Evolutionary conservation across 1,140 invertebrate genomes (phyloP), one percentile per base, ranked within the genome.

Genomic region (Trichomalopsis sarcophagae): DNA sequence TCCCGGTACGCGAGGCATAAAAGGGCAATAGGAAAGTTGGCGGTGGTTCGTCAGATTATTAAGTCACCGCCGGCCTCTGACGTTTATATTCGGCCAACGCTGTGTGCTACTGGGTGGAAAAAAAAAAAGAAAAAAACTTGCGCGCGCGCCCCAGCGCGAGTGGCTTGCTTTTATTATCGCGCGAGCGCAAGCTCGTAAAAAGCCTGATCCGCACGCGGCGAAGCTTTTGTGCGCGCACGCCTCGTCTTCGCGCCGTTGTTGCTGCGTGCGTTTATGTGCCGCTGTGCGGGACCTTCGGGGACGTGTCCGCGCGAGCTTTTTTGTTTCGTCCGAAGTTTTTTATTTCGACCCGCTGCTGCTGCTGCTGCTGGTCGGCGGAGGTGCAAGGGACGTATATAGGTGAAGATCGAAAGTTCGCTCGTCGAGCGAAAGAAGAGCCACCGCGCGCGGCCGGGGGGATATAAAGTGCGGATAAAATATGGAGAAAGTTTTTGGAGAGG

Each of bases 401-500:
- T 44, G 13, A 62, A 82, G 80, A 82, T 82, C 40, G 76, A 82
- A 86, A 82, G 84, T 86, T 82, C 50, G 17, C 9, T 62, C 21
- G 55, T 7, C 17, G 80, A 4, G 80, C 17, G 62, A 83, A 77
- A 86, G 81, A 80, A 47, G 85, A 86, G 81, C 40, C 40, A 10
- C 40, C 6, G 40, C 40, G 40, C 50, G n/a, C 13, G 6, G 83
- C 47, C 5, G 44, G 27, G 13, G 13, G 83, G 69, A 83, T 86
- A 80, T 86, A 82, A 82, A 86, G 81, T 80, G 81, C 69, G 85
- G 81, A 83, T 86, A 86, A 86, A 83, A 83, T 86, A 86, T 86
- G 81, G 77, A 80, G 69, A 83, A 86, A 86, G 85, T 86, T 86
- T 86, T 86, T 83, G 44, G 75, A 27, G 66, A 2, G 6, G 66